A percentile compares a stretch with the other conserved stretches of the same genome.
Evolutionary conservation across 2,113 vertebrate genomes (phyloP).

Genomic region (Lamprotornis superbus): DNA sequence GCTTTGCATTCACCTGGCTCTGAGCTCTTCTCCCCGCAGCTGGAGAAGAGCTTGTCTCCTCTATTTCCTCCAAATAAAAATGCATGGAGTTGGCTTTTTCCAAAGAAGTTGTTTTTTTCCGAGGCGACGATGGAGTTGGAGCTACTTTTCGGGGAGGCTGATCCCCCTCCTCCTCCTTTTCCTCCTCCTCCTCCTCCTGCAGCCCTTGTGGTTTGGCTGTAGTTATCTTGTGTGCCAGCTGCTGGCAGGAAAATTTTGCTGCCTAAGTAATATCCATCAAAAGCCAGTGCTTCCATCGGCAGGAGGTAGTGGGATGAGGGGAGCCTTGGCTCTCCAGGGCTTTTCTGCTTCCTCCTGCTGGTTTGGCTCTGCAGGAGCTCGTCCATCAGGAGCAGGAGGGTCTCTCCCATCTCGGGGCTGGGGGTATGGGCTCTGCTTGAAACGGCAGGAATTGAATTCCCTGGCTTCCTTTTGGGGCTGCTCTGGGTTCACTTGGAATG

Average conservation of each 20-base stretch:
- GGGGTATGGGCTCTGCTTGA: not conserved
- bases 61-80: conserved; percentile 43
- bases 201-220: not conserved
- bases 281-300: not conserved
- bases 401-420: fast-evolving
- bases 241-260: conserved; percentile 8
- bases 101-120: not conserved
- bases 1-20: conserved; percentile 32
- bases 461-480: fast-evolving
- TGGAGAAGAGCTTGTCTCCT: not conserved
- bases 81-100: conserved; percentile 36
- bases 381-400: not conserved
- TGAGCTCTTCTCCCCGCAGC: not conserved
- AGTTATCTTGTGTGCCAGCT: conserved; percentile 30
- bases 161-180: not conserved
- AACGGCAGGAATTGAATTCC: not conserved
- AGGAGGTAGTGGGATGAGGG: not conserved
- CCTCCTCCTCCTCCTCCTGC: not conserved
- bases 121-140: not conserved
- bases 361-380: not conserved
- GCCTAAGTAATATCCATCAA: conserved; percentile 19
- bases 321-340: not conserved
- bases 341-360: not conserved
- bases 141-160: not conserved
- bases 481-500: not conserved